Base-by-base conservation (phyloP, 23 tunicate genomes). In the Halocynthia roretzi region DNA sequence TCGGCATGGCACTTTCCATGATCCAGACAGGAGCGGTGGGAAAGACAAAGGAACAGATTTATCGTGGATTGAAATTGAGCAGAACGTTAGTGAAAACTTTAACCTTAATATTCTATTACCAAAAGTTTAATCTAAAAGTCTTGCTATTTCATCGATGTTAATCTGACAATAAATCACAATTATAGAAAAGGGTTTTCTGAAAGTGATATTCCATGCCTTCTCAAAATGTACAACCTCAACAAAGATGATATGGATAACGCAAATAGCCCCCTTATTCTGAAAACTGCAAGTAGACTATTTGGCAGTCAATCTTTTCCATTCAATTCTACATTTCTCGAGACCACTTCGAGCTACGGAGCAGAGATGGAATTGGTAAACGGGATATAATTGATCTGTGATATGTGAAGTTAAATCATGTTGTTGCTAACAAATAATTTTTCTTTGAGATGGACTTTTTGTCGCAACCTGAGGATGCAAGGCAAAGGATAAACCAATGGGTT, bases 401-500 rank as follows among this genome's bases (percentile, higher is more conserved):
- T 31, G 44, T 31, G 44, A 31, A 31, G 44, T 31, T 31, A 4
- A 31, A 4, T 31, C 44, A 31, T 31, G 44, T 31, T 31, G 4
- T 31, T 49, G 51, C 40, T 0, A 9, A 56, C 17, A 8, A 19
- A 75, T 0, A 58, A 12, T 14, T 40, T 12, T 60, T 44, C 55
- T 78, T 49, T 53, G 8, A 65, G 75, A 50, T 22, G 58, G 67
- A 20, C 18, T 78, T 67, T 58, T 56, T 50, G 22, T 20, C 71
- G 21, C 58, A 66, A 31, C 58, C 82, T 14, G 74, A 66, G 53
- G 66, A 50, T 19, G 70, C 71, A 31, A 50, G 75, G 8, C 19
- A 67, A 49, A 15, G 50, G 8, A 78, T 78, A 5, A 78, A 78
- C 53, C 67, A 67, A 15, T 78, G 82, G 82, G 82, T 78, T 68